A percentile compares a stretch with the other conserved stretches of the same genome.
These are phyloP conservation scores for Bombus difficillimus DNA, from an alignment of 1,140 invertebrate genomes.

Conservation along the genomic window DNA sequence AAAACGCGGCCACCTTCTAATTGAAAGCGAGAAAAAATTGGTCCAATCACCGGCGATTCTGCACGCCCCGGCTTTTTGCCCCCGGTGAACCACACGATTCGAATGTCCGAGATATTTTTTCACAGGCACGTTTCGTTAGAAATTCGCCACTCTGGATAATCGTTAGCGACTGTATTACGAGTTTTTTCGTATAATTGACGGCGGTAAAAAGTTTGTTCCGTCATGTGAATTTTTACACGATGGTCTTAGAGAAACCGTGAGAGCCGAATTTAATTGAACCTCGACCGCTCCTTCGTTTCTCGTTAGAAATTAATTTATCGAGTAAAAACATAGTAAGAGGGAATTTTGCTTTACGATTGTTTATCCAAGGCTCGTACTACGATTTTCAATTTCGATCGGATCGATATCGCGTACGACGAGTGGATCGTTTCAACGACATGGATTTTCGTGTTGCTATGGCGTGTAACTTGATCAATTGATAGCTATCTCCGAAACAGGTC, in stretches of 20 bases:
- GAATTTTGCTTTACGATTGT: neutral
- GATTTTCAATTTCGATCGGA: neutral
- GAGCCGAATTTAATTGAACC: neutral
- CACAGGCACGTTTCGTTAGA: neutral
- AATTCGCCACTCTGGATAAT: neutral
- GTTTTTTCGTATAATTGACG: neutral
- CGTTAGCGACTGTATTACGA: neutral
- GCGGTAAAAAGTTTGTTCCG: neutral
- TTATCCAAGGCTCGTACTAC: neutral
- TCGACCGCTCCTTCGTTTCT: too few relatives aligned
- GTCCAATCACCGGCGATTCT: conserved; percentile 12
- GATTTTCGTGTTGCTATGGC: neutral
- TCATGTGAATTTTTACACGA: neutral
- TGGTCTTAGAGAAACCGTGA: neutral
- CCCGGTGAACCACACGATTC: neutral
- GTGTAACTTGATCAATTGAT: neutral
- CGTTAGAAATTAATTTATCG: neutral
- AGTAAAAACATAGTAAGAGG: neutral
- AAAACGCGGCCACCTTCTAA: neutral
- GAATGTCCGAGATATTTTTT: neutral
- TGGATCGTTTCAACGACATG: neutral
- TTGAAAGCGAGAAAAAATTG: neutral
- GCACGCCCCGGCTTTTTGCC: neutral
- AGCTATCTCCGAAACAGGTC: neutral
- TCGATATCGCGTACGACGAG: neutral